A percentile compares a stretch with the other conserved stretches of the same genome.
phyloP scores from a whole-genome alignment of 2,797 vertebrate genomes.

The Acanthiza pusilla region DNA sequence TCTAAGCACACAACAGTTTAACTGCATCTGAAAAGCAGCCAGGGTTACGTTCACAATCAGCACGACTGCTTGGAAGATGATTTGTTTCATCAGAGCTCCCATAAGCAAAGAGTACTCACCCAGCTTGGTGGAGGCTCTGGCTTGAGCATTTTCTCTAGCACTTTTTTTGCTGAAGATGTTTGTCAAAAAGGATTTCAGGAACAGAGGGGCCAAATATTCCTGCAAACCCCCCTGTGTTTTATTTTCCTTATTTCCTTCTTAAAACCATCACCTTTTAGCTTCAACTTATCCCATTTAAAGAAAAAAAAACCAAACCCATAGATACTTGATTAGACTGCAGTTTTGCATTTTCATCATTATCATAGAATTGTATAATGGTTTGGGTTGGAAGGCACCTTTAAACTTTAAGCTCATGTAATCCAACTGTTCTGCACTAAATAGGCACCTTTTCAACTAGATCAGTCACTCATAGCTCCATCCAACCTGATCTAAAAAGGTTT shows the following conservation, averaged over 20 bases:
- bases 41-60: background rate
- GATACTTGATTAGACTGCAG: background rate
- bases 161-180: background rate
- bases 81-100: conserved; percentile 23
- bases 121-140: conserved; percentile 44
- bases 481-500: background rate
- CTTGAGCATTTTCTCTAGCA: conserved; percentile 14
- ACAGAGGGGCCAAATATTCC: background rate
- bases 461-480: background rate
- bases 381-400: background rate
- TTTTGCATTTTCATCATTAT: background rate
- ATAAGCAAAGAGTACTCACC: conserved; percentile 28
- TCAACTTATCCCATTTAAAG: background rate
- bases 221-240: background rate
- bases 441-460: background rate
- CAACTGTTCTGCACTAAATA: background rate
- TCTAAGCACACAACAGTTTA: conserved; percentile 24
- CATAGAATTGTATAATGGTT: background rate
- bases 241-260: background rate
- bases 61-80: background rate
- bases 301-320: background rate
- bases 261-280: background rate
- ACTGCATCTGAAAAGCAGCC: conserved; percentile 33
- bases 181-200: background rate
- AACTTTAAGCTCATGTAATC: background rate